Evolutionary conservation across 2,888 invertebrate species (phyloP).

Genomic region (Andrena bicolor): DNA sequence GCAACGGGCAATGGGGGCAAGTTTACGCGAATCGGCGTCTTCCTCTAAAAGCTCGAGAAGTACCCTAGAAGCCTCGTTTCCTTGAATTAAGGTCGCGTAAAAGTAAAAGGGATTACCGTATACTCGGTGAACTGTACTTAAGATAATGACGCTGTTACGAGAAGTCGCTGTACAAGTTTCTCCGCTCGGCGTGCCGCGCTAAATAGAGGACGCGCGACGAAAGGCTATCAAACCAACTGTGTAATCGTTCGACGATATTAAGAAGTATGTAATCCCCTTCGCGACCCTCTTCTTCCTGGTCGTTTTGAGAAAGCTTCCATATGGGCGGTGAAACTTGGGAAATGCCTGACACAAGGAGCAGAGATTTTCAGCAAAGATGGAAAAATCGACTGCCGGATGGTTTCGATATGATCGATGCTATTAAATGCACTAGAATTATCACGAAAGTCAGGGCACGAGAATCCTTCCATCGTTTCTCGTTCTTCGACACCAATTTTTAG

Average conservation of each 20-base stretch:
- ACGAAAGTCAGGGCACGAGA: no score
- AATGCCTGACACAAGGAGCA: no score
- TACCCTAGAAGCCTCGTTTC: slow-evolving; percentile 1
- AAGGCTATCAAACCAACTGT: background rate
- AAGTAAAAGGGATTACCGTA: slow-evolving; percentile 23
- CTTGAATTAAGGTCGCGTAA: slow-evolving; percentile 9
- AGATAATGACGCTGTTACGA: slow-evolving; percentile 11
- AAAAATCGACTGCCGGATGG: no score
- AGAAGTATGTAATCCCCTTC: background rate
- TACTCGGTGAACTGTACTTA: background rate
- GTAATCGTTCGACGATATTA: background rate
- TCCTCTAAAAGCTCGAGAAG: background rate
- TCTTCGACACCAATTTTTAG: no score
- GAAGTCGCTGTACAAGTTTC: background rate
- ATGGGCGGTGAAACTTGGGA: no score
- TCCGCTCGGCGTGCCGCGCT: background rate
- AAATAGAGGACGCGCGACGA: background rate
- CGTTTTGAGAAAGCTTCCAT: no score
- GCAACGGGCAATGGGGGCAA: background rate
- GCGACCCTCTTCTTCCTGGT: background rate
- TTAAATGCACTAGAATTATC: no score
- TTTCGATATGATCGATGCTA: no score
- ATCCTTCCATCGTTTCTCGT: no score
- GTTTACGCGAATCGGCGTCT: background rate
- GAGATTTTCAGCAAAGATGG: no score